Evolutionary conservation across 2,797 vertebrate genomes (phyloP).

Genomic region (Channa striata): DNA sequence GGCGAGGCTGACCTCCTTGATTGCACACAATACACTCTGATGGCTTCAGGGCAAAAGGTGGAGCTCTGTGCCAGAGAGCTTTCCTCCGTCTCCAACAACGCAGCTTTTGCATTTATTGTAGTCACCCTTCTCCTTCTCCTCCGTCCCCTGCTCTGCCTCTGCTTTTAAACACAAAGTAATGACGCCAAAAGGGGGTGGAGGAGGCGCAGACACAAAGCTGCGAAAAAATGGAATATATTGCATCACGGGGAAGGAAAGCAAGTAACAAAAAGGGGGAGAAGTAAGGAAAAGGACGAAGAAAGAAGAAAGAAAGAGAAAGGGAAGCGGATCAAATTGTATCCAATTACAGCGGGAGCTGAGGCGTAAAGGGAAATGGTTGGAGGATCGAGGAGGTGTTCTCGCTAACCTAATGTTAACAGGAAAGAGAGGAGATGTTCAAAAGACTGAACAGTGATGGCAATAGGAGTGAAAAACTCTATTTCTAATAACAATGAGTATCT

Average conservation of each 20-base stretch:
- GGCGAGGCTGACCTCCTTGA: constrained; percentile 59
- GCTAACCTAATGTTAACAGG: constrained; percentile 32
- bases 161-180: constrained; percentile 39
- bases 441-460: neutral
- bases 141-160: constrained; percentile 23
- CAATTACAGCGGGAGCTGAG: constrained; percentile 69
- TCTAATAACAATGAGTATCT: neutral
- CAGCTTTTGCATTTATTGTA: constrained; percentile 51
- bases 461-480: neutral
- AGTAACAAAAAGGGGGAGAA: neutral
- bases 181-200: constrained; percentile 11
- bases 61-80: constrained; percentile 57
- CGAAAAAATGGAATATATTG: constrained; percentile 1
- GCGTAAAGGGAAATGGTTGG: constrained; percentile 49
- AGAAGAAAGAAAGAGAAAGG: constrained; percentile 7
- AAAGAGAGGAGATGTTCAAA: neutral
- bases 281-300: neutral
- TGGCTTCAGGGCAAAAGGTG: constrained; percentile 73
- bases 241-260: constrained; percentile 1
- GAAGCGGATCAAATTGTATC: constrained; percentile 55
- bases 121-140: constrained; percentile 19
- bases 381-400: constrained; percentile 18
- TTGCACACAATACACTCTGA: constrained; percentile 66
- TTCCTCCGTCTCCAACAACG: constrained; percentile 46
- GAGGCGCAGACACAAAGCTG: neutral